Evolutionary conservation across 2,888 invertebrate species (phyloP), one percentile per base, ranked within the genome.

Genomic region (Trilocha varians): DNA sequence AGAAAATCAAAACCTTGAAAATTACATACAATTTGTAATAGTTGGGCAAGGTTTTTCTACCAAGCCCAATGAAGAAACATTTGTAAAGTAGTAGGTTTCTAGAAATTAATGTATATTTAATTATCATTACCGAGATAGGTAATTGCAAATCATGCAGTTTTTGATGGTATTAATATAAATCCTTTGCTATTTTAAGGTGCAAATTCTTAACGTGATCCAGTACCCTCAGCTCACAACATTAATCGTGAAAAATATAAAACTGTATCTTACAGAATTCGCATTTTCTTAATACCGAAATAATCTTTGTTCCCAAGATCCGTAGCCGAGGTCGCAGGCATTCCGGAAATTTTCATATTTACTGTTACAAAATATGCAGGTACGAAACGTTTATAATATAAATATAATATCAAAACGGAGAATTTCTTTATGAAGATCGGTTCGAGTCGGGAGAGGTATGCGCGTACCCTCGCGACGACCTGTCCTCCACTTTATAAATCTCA

Each of bases 361-460:
- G 82, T 74, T 74, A 78, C 74, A 86, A 86, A 25, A 85, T 86
- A 86, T 87, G 86, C 87, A 87, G 87, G 87, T 87, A 86, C 74
- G 73, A 75, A 78, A 79, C 74, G 78, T 80, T 84, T 74, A 84
- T 72, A 78, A 78, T 83, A 85, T 82, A 85, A 85, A 83, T 85
- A 86, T 84, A 85, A 85, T 85, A 87, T 86, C 83, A 86, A 85
- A 85, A 85, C 75, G 80, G 78, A 78, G 86, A 86, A 87, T 84
- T 86, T 83, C 76, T 80, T 80, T 86, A 86, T 87, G 85, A 86
- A 86, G 84, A 84, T 80, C 78, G 69, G 85, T 78, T 80, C 77
- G 70, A 65, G 68, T 64, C 64, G 67, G 70, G 80, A 78, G 80
- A 77, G 83, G 73, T 74, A 75, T 77, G 74, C 71, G 68, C 64